Percentiles rank a stretch among this genome's conserved stretches.
Evolutionary conservation across 2,888 invertebrate species (phyloP).

Genomic region (Polymixis lichenea): DNA sequence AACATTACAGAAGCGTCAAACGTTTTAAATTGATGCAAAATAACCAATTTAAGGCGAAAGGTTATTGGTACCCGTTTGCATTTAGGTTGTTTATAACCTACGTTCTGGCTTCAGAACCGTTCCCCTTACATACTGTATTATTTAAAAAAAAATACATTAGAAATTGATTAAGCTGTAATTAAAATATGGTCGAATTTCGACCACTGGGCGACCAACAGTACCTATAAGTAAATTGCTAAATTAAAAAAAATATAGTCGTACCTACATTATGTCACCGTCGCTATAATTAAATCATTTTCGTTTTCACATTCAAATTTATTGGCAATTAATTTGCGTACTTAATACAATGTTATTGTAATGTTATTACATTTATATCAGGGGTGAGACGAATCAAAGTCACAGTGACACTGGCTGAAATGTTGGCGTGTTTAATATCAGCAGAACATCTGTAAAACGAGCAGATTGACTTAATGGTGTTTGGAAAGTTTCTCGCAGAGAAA

Average conservation of each 20-base stretch:
- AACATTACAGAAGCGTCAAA: too few relatives aligned
- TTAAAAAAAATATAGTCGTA: neutral
- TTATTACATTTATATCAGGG: conserved; percentile 7
- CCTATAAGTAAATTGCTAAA: neutral
- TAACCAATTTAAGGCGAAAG: too few relatives aligned
- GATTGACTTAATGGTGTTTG: conserved; percentile 89
- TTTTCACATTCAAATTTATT: neutral
- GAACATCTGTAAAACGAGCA: conserved; percentile 88
- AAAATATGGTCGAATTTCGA: too few relatives aligned
- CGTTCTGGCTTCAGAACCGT: too few relatives aligned
- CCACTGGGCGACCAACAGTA: too few relatives aligned
- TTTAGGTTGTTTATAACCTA: too few relatives aligned
- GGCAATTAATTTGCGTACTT: neutral
- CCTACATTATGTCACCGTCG: too few relatives aligned
- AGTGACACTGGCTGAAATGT: conserved; percentile 13
- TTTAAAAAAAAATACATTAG: too few relatives aligned
- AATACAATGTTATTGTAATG: neutral
- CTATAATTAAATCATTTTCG: neutral
- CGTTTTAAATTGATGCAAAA: too few relatives aligned
- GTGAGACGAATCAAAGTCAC: conserved; percentile 18
- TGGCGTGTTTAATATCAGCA: conserved; percentile 79
- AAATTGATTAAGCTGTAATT: too few relatives aligned
- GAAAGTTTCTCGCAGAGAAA: conserved; percentile 85
- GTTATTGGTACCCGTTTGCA: too few relatives aligned
- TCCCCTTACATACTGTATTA: too few relatives aligned